Conservation (phyloP, 2,797 vertebrate genomes). For the Oreochromis mossambicus region DNA sequence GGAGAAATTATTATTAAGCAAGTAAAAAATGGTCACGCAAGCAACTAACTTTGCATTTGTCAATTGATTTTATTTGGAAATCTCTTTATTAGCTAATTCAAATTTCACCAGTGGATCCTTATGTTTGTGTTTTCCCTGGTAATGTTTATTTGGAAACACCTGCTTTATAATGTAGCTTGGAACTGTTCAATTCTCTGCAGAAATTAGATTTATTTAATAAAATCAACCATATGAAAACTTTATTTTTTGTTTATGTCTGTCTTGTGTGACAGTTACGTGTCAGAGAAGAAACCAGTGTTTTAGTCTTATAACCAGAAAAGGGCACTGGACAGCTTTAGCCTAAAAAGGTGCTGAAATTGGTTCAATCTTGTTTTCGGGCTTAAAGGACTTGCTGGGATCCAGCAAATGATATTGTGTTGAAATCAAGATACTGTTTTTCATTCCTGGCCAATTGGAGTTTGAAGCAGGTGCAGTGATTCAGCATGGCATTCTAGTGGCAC, state of each 20-base stretch:
- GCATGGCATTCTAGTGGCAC: background rate
- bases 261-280: background rate
- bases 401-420: background rate
- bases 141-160: background rate
- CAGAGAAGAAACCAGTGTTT: background rate
- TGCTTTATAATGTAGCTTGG: background rate
- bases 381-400: background rate
- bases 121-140: background rate
- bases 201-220: background rate
- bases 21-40: background rate
- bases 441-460: background rate
- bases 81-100: background rate
- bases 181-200: background rate
- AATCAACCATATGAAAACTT: background rate
- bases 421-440: background rate
- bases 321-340: background rate
- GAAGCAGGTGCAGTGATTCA: background rate
- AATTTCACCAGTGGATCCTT: background rate
- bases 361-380: background rate
- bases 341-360: background rate
- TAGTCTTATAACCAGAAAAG: background rate
- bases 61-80: background rate
- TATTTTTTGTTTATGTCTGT: background rate
- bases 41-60: background rate
- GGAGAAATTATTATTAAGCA: background rate